A percentile compares a stretch with the other conserved stretches of the same genome.
phyloP scores from a whole-genome alignment of 37 sponge, comb jelly and placozoan species.

The Oscarella lobularis region DNA sequence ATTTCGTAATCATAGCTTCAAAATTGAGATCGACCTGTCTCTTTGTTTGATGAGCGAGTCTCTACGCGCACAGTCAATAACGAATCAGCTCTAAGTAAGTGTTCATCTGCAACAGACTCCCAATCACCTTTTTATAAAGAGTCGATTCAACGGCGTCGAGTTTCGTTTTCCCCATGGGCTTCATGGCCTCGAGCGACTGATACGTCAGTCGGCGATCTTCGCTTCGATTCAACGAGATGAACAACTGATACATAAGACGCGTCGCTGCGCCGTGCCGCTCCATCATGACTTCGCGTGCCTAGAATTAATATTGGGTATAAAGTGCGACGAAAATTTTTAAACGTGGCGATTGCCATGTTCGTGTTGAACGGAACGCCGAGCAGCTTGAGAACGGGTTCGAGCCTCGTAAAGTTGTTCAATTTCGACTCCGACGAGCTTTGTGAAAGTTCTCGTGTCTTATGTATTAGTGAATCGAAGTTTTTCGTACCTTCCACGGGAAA shows the following conservation, averaged over 20 bases:
- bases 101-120: no score
- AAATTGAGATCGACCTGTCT: slow-evolving; percentile 78
- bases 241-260: slow-evolving; percentile 68
- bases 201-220: slow-evolving; percentile 53
- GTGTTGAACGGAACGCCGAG: slow-evolving; percentile 77
- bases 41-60: slow-evolving; percentile 61
- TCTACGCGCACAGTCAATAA: slow-evolving; percentile 11
- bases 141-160: slow-evolving; percentile 49
- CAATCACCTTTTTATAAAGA: slow-evolving; percentile 28
- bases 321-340: no score
- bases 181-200: slow-evolving; percentile 57
- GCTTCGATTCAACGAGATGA: slow-evolving; percentile 67
- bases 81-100: not conserved
- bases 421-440: slow-evolving; percentile 76
- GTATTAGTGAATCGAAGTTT: no score
- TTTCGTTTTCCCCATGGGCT: slow-evolving; percentile 36
- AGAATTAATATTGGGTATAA: not conserved
- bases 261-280: slow-evolving; percentile 67
- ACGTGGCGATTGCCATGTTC: slow-evolving; percentile 36
- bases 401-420: slow-evolving; percentile 76
- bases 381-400: slow-evolving; percentile 70
- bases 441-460: not conserved
- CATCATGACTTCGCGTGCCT: slow-evolving; percentile 73
- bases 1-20: slow-evolving; percentile 51
- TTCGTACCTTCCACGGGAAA: slow-evolving; percentile 48